phyloP scores from a whole-genome alignment of 2,888 invertebrate genomes.

The Troides oblongomaculatus region DNA sequence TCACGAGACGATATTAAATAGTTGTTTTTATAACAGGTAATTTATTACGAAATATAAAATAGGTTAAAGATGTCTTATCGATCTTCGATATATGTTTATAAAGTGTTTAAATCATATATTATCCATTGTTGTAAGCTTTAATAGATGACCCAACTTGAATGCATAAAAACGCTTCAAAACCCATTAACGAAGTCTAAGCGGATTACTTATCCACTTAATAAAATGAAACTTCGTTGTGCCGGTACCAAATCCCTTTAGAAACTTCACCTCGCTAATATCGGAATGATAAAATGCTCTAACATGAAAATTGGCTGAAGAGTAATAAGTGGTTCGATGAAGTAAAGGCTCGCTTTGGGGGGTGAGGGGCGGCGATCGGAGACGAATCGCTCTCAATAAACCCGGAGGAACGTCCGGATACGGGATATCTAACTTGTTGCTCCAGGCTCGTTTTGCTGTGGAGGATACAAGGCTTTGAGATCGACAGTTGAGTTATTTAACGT shows the following conservation, averaged over 20 bases:
- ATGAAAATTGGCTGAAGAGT: constrained; percentile 43
- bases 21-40: background rate
- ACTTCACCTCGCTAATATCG: constrained; percentile 35
- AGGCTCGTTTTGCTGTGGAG: constrained; percentile 28
- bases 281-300: constrained; percentile 41
- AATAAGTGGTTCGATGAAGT: constrained; percentile 38
- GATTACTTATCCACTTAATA: constrained; percentile 38
- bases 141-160: background rate
- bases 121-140: no score
- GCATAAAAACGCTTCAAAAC: constrained; percentile 14
- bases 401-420: constrained; percentile 59
- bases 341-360: constrained; percentile 20
- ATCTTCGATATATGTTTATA: no score
- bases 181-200: constrained; percentile 31
- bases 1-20: background rate
- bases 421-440: constrained; percentile 72
- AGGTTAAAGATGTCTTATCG: no score
- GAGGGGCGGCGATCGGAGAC: constrained; percentile 50
- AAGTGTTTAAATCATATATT: no score
- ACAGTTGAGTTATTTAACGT: background rate
- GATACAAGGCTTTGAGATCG: constrained; percentile 22
- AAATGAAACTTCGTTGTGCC: constrained; percentile 36
- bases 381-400: constrained; percentile 62
- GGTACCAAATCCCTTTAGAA: constrained; percentile 37
- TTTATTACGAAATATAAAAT: no score